Percentiles rank a stretch among this genome's conserved stretches.
These are phyloP conservation scores for Orientallactaga sibirica DNA, from an alignment of 2,797 vertebrate species.

Conservation along the genomic window DNA sequence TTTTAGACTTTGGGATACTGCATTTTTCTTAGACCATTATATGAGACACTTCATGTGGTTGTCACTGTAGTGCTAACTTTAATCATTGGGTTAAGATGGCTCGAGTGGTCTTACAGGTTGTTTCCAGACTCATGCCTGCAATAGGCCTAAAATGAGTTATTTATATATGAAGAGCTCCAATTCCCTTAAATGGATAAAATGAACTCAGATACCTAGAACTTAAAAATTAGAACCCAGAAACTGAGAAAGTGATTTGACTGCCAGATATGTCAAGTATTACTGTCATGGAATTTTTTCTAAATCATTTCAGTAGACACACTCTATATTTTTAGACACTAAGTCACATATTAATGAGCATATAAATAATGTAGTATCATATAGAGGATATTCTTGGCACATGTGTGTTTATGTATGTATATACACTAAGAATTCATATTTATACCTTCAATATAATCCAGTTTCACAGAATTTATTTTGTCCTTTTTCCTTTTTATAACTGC, in stretches of 20 bases:
- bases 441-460: not conserved
- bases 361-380: not conserved
- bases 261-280: not conserved
- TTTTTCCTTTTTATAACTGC: not conserved
- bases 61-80: not conserved
- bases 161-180: not conserved
- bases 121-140: not conserved
- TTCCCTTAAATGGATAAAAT: not conserved
- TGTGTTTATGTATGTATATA: not conserved
- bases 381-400: not conserved
- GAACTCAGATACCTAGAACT: not conserved
- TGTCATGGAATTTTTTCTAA: not conserved
- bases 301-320: not conserved
- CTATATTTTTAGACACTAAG: not conserved
- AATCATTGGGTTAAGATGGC: not conserved
- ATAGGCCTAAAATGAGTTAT: not conserved
- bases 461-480: not conserved
- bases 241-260: not conserved
- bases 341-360: not conserved
- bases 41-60: not conserved
- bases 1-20: not conserved
- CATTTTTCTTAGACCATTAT: not conserved
- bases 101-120: not conserved
- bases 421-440: not conserved
- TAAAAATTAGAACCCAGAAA: no score